phyloP scores from a whole-genome alignment of 1,140 invertebrate genomes.

The Chrysomallon squamiferum region DNA sequence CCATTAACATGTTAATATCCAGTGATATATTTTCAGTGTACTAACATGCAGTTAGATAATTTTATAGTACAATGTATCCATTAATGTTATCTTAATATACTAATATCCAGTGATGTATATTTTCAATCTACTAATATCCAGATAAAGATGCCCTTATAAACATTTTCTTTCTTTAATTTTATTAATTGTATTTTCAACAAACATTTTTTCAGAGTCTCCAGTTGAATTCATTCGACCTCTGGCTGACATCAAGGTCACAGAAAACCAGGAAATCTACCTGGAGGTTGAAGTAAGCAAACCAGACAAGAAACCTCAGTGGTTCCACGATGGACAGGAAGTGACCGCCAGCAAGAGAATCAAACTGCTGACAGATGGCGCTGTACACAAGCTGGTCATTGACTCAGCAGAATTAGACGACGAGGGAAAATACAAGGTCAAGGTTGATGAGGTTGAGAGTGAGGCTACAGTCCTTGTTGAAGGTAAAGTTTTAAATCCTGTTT shows the following conservation, averaged over 20 bases:
- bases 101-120: no score
- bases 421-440: slow-evolving; percentile 73
- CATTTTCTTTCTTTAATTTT: no score
- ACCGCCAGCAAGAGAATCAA: slow-evolving; percentile 77
- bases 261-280: slow-evolving; percentile 41
- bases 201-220: slow-evolving; percentile 36
- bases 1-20: no score
- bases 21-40: no score
- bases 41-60: no score
- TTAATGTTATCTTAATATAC: no score
- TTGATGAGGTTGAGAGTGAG: slow-evolving; percentile 25
- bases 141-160: no score
- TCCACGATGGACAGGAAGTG: slow-evolving; percentile 73
- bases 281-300: slow-evolving; percentile 74
- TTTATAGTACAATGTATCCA: no score
- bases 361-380: slow-evolving; percentile 82
- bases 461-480: slow-evolving; percentile 29
- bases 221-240: slow-evolving; percentile 50
- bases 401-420: slow-evolving; percentile 80
- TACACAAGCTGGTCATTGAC: slow-evolving; percentile 71
- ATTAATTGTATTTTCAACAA: no score
- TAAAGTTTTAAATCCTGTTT: slow-evolving; percentile 4
- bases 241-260: slow-evolving; percentile 40
- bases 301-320: slow-evolving; percentile 79
- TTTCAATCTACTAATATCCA: no score